Evolutionary conservation across 2,888 invertebrate species (phyloP).

Genomic region (Sepiola atlantica): DNA sequence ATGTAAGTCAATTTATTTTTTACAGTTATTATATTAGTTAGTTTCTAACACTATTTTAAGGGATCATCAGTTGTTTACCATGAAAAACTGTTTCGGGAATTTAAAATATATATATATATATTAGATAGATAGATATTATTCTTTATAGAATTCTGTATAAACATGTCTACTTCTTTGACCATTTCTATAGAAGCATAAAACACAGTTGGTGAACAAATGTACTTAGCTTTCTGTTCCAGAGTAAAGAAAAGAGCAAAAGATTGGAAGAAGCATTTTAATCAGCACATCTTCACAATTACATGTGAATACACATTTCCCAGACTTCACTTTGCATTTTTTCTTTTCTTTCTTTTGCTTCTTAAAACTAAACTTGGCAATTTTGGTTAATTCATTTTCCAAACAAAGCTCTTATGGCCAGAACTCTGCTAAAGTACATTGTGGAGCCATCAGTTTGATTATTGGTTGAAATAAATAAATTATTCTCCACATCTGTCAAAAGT

Average conservation of each 20-base stretch:
- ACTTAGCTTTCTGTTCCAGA: background rate
- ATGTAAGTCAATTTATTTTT: no score
- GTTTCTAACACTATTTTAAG: no score
- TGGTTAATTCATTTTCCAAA: background rate
- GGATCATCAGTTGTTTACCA: no score
- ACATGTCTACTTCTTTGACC: background rate
- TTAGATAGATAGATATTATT: no score
- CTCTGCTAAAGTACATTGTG: background rate
- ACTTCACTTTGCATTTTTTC: background rate
- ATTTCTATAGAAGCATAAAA: background rate
- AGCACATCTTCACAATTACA: background rate
- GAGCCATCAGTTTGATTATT: background rate
- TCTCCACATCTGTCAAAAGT: background rate
- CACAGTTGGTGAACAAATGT: background rate
- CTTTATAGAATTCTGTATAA: no score
- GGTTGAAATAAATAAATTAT: background rate
- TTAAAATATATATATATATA: no score
- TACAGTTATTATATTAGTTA: no score
- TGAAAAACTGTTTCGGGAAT: no score
- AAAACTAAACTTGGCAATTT: background rate
- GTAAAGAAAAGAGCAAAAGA: background rate
- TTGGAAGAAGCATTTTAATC: background rate
- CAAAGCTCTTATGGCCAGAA: background rate
- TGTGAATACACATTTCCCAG: background rate
- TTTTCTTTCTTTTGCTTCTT: background rate